Conservation (phyloP, 2,797 vertebrate species). For the Malacoctenus gilli region DNA sequence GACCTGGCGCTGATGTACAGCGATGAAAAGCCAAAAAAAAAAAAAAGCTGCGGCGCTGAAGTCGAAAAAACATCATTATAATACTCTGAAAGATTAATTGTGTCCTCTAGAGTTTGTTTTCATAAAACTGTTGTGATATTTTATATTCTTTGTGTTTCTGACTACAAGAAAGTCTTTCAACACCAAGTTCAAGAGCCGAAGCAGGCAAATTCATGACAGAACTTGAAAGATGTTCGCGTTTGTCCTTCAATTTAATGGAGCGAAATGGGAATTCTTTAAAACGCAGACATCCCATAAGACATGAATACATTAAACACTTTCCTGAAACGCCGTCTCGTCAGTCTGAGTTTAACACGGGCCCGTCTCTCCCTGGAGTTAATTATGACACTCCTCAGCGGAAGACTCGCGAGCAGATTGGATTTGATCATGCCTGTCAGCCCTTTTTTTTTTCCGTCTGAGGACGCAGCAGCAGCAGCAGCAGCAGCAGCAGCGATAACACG, state of each 20-base stretch:
- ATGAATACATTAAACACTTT: slow-evolving; percentile 10
- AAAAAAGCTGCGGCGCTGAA: not conserved
- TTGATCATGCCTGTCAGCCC: slow-evolving; percentile 34
- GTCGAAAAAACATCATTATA: slow-evolving; percentile 19
- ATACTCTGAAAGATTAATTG: slow-evolving; percentile 3
- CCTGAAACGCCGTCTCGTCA: slow-evolving; percentile 19
- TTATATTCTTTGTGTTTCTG: not conserved
- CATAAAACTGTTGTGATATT: slow-evolving; percentile 4
- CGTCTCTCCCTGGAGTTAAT: slow-evolving; percentile 50
- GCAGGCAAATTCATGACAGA: not conserved
- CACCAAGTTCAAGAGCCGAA: slow-evolving; percentile 8
- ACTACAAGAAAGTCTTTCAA: not conserved
- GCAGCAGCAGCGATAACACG: slow-evolving; percentile 16
- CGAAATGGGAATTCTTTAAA: slow-evolving; percentile 17
- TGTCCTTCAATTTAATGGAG: slow-evolving; percentile 10
- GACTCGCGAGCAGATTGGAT: slow-evolving; percentile 25
- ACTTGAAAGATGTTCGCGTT: slow-evolving; percentile 10
- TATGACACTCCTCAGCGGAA: slow-evolving; percentile 44
- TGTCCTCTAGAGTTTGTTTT: not conserved
- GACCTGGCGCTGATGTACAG: slow-evolving; percentile 29
- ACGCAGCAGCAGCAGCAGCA: slow-evolving; percentile 15
- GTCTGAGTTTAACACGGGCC: slow-evolving; percentile 16
- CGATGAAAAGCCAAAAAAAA: slow-evolving; percentile 36
- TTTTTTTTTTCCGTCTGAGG: slow-evolving; percentile 14
- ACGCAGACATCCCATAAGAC: slow-evolving; percentile 25